Conservation (phyloP, 2,113 vertebrate species). For the Cyphomyrus plagiostoma region DNA sequence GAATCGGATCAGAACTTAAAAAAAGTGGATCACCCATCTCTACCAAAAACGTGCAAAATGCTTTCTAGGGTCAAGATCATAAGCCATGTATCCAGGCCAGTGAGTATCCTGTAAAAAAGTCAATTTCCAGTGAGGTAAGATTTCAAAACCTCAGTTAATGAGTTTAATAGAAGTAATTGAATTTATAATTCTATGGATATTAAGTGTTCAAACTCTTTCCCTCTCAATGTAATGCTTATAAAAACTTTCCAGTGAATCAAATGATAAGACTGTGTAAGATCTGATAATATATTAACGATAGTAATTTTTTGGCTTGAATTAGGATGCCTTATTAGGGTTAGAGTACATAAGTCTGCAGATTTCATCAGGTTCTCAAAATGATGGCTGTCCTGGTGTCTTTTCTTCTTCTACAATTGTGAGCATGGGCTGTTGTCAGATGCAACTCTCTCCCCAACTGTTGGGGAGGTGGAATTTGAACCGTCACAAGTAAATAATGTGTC, state of each 20-base stretch:
- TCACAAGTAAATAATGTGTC: constrained; percentile 4
- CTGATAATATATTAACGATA: background rate
- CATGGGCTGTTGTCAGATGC: background rate
- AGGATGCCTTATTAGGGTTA: background rate
- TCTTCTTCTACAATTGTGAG: background rate
- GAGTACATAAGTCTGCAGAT: background rate
- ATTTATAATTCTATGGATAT: background rate
- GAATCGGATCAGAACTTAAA: no score
- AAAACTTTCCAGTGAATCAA: no score
- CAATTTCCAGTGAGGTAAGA: background rate
- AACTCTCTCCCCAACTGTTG: background rate
- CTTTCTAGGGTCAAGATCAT: background rate
- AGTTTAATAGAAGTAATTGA: background rate
- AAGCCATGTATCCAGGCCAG: background rate
- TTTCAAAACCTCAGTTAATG: background rate
- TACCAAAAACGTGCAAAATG: background rate
- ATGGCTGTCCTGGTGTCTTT: background rate
- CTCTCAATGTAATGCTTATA: background rate
- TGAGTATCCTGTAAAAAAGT: background rate
- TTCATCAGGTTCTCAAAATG: background rate
- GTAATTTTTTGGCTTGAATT: background rate
- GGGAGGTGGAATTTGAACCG: background rate
- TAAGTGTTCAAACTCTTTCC: background rate
- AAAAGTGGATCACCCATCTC: no score
- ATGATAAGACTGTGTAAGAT: background rate